Base-by-base conservation (phyloP, 1,140 invertebrate species). In the Propsilocerus akamusi region DNA sequence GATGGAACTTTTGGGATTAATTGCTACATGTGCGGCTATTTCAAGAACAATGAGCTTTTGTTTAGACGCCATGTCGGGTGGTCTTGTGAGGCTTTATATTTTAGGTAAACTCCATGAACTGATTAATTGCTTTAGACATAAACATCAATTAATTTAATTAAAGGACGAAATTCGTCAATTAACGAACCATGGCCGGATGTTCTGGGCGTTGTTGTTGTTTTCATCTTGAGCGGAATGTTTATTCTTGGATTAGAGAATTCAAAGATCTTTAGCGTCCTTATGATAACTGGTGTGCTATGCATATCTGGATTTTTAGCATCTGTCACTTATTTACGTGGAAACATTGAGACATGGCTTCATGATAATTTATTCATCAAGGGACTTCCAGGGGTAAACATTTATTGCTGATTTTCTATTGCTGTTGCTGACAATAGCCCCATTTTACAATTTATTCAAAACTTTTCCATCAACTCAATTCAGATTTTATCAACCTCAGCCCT, bases 111-210 rank as follows among this genome's bases (percentile, higher is more conserved):
- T 14, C 25, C n/a, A 10, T n/a, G 20, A 23, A 10, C 8, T 14
- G 20, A 46, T 7, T 46, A 11, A 23, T 46, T 23, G 41, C n/a
- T 32, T n/a, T n/a, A 10, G 10, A n/a, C 30, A 10, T n/a, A n/a
- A 10, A 10, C n/a, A n/a, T 26, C 17, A 1, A 49, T 5, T 12
- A 23, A 28, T 2, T 4, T 32, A 26, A 25, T 52, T 59, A 25
- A 68, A 62, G 67, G 72, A n/a, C 59, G 72, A 48, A 65, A 65
- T 51, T 59, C 66, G 49, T 66, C 70, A 5, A 56, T 63, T 12
- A 75, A 75, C 3, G 78, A 80, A 58, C 76, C 77, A 4, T 79
- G 77, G 73, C 76, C 78, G 41, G 78, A 81, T 64, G 72, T 80
- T 1, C 56, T 80, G 17, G 78, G 77, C n/a, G 74, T 80, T 5